Base-by-base conservation (phyloP, 1,140 invertebrate genomes). In the Drosophila simulans region DNA sequence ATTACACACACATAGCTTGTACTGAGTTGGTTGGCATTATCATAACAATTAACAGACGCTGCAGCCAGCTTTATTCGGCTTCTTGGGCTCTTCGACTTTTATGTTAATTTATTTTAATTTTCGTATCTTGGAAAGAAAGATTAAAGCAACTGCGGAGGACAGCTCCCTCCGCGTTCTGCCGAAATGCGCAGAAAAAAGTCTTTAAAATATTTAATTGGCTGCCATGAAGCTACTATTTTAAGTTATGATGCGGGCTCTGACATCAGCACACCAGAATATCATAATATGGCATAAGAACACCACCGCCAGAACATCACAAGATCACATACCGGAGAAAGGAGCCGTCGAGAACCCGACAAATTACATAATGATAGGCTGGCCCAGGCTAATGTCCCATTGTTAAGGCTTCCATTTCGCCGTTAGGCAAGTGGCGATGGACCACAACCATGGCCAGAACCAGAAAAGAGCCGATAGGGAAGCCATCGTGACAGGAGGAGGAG, bases 31-130 rank as follows among this genome's bases (percentile, higher is more conserved):
- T 51, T 15, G 15, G 42, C 58, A 85, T 85, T 86, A 86, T 88
- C 83, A 89, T 88, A 59, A 89, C 80, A 88, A 88, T 89, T 88
- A 80, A 83, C 56, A 55, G 45, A 39, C 52, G 62, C 57, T 86
- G 82, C 82, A 86, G 60, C 68, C 82, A 86, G 60, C 31, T 31
- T 86, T 77, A 68, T 86, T 68, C 60, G 69, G 59, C 52, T 63
- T 71, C 39, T 55, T 53, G 42, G 62, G 48, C 51, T 86, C 70
- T 82, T 88, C 65, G 63, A 69, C 80, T 76, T 51, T 76, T 86
- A 86, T 86, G 83, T 73, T 79, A 86, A 86, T 86, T 86, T 86
- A 86, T 86, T 79, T 80, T 79, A 83, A 86, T 88, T 79, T 79
- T 52, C 27, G 34, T 55, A 22, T 59, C 42, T 39, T 45, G 62